Percentiles rank a stretch among this genome's conserved stretches.
phyloP scores from a whole-genome alignment of 2,888 invertebrate genomes.

The Netelia fuscicornis region DNA sequence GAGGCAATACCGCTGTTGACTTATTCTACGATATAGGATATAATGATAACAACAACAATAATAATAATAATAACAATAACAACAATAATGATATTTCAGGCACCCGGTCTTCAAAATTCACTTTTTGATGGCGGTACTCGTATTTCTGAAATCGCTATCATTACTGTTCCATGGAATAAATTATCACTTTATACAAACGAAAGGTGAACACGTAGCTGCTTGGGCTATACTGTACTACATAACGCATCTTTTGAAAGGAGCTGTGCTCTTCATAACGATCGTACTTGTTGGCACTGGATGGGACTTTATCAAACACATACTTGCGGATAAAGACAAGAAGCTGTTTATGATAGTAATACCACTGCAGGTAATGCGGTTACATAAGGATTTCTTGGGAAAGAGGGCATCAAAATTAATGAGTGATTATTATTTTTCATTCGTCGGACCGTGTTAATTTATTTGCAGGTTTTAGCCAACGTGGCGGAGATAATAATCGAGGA shows the following conservation, averaged over 20 bases:
- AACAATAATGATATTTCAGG: constrained; percentile 83
- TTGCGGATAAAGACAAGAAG: constrained; percentile 98
- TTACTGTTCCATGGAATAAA: constrained; percentile 97
- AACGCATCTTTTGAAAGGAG: constrained; percentile 97
- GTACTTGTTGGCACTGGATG: constrained; percentile 99
- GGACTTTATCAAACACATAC: constrained; percentile 99
- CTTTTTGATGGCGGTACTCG: constrained; percentile 97
- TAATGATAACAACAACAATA: constrained; percentile 30
- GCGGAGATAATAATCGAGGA: constrained; percentile 99
- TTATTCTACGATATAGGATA: constrained; percentile 18
- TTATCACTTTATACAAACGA: constrained; percentile 96
- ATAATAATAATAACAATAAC: constrained; percentile 24
- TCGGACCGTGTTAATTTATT: constrained; percentile 12
- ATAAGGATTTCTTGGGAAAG: too few species aligned
- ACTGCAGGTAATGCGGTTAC: constrained; percentile 90
- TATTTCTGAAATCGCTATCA: constrained; percentile 96
- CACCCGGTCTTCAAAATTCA: constrained; percentile 97
- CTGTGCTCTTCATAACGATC: constrained; percentile 97
- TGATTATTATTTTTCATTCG: background rate
- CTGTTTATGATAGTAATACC: constrained; percentile 99
- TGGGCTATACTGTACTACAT: constrained; percentile 99
- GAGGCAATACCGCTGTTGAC: background rate
- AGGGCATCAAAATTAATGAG: too few species aligned
- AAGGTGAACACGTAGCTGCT: constrained; percentile 97
- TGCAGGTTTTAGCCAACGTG: constrained; percentile 96